Base-by-base conservation (phyloP, 2,888 invertebrate genomes). In the Napeogenes inachia region DNA sequence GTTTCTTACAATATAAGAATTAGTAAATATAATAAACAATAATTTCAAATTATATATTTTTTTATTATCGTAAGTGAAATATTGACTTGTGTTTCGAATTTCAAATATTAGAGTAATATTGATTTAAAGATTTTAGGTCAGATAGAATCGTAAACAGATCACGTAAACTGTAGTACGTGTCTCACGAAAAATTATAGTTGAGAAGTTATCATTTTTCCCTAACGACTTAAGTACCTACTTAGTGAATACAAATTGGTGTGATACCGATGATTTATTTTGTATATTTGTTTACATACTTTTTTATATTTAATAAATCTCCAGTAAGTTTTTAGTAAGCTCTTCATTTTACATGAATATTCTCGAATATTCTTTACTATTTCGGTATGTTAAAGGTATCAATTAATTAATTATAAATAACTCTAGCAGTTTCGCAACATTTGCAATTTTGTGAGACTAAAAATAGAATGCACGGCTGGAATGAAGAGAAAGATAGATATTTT, bases 141-240 rank as follows among this genome's bases (percentile, higher is more conserved):
- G 30, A 50, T 42, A 10, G 42, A 42, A 42, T 30, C 10, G 21
- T 6, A 50, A 50, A 50, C 50, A 50, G 30, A 50, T 50, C 50
- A 50, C 50, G 50, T 50, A 50, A 10, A 30, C 50, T 2, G 47
- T 6, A 10, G 30, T 4, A 50, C 50, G 50, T 50, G 50, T 50
- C 30, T 12, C 30, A 50, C 30, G 30, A 50, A 50, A 50, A 50
- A 50, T 50, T 50, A 50, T 30, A 50, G 50, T 30, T 50, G 50
- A 50, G 30, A 50, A 50, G 30, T 50, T 21, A 50, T 50, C 50
- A 50, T 30, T 50, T 50, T 50, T 10, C 30, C 35, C 30, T 50
- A 50, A 50, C 50, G 50, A 50, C 50, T 50, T 10, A 30, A 30
- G 50, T 50, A 50, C n/a, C n/a, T n/a, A n/a, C 30, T 50, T 50